Base-by-base conservation (phyloP, 1,140 invertebrate genomes). In the Ostrea denselamellosa region DNA sequence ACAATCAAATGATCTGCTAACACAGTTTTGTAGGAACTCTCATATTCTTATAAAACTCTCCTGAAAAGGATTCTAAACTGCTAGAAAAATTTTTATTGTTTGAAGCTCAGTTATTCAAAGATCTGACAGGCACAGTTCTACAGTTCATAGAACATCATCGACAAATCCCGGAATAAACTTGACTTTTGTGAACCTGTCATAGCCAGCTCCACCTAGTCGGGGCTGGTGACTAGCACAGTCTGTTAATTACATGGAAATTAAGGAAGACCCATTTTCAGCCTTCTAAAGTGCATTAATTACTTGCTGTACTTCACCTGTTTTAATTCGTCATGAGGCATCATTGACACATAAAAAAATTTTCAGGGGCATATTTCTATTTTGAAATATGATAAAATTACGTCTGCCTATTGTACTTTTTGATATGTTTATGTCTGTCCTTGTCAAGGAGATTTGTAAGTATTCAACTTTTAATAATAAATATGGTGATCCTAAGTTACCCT, bases 171-270 rank as follows among this genome's bases (percentile, higher is more conserved):
- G 58, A 14, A 62, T 62, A 62, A 5, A 19, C 68, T 12, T 77
- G 68, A 77, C 22, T 77, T 77, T 28, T 10, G 68, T 34, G 68
- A 28, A 77, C 68, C 58, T 17, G 12, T 25, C 25, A 9, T 25
- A 9, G 28, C 10, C 25, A 34, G 25, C 9, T 77, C 22, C 68
- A 12, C 68, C 28, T 28, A 14, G 25, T 28, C 68, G 25, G 28
- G 14, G 22, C 14, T 25, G 14, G 22, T 10, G 8, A 10, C 9
- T 8, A 77, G 25, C 68, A 28, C 68, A 10, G 68, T 12, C 22
- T 34, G 28, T 14, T 77, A 77, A 77, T 77, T 17, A 34, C 28
- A 77, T 77, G 68, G 25, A 28, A 77, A 77, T 77, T 12, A 77
- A 34, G 9, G 22, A 77, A 34, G 8, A 25, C 25, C 68, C 25